Evolutionary conservation across 1,140 invertebrate species (phyloP).

Genomic region (Oryzaephilus surinamensis): DNA sequence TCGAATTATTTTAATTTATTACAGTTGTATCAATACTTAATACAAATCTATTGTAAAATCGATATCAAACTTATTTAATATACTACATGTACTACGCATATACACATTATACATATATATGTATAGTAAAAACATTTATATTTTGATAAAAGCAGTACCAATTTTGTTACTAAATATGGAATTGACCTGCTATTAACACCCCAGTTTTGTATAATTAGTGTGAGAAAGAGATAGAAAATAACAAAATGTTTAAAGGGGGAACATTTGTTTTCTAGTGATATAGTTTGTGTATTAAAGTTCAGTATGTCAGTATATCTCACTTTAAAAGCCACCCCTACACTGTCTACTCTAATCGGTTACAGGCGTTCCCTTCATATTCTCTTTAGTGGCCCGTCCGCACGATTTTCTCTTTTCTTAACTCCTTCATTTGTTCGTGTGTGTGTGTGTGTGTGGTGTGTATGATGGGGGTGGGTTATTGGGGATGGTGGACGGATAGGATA

Average conservation of each 20-base stretch:
- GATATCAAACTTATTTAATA: neutral
- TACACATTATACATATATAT: neutral
- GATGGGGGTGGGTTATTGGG: neutral
- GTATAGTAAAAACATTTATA: neutral
- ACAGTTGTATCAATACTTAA: neutral
- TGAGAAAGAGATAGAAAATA: too few species aligned
- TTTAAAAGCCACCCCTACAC: slow-evolving; percentile 22
- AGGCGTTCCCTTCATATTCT: slow-evolving; percentile 21
- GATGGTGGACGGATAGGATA: too few species aligned
- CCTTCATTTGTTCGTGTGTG: neutral
- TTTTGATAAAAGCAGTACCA: too few species aligned
- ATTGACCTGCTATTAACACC: slow-evolving; percentile 33
- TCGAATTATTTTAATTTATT: too few species aligned
- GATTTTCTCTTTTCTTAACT: slow-evolving; percentile 1
- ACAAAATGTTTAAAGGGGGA: slow-evolving; percentile 21
- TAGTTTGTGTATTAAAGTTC: slow-evolving; percentile 10
- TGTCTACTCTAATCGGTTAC: slow-evolving; percentile 27
- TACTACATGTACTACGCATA: neutral
- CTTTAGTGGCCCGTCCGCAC: slow-evolving; percentile 13
- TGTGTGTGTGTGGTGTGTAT: slow-evolving; percentile 1
- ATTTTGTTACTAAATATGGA: slow-evolving; percentile 23
- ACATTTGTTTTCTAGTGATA: neutral
- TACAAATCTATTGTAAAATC: neutral
- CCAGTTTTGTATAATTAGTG: slow-evolving; percentile 31
- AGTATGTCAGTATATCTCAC: slow-evolving; percentile 21